A percentile compares a stretch with the other conserved stretches of the same genome.
These are phyloP conservation scores for Ptilorrhoa leucosticta DNA, from an alignment of 2,113 vertebrate species.

Conservation along the genomic window DNA sequence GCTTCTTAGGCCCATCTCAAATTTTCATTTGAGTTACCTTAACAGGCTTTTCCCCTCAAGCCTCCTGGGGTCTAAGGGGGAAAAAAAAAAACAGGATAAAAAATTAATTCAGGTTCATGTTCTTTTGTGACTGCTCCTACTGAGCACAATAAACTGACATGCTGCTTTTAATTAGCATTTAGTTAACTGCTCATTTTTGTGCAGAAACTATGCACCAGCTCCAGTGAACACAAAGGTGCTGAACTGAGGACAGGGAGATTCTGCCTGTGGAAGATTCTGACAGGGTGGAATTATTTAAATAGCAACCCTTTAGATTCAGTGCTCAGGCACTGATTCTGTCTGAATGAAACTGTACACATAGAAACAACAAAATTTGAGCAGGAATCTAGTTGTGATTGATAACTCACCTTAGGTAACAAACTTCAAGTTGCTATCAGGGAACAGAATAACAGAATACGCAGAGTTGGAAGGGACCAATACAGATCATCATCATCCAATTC, in stretches of 20 bases:
- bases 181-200: constrained; percentile 45
- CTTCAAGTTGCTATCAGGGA: not conserved
- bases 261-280: not conserved
- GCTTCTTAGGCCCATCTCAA: not conserved
- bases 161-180: constrained; percentile 65
- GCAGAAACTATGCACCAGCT: not conserved
- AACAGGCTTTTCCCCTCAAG: not conserved
- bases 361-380: not conserved
- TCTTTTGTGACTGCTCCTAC: constrained; percentile 54
- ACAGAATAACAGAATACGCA: not conserved
- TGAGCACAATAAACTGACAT: constrained; percentile 51
- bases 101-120: constrained; percentile 55
- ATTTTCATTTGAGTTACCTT: not conserved
- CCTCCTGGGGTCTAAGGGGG: not conserved
- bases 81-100: not conserved
- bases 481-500: not conserved
- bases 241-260: not conserved
- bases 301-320: not conserved
- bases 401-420: not conserved
- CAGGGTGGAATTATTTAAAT: not conserved
- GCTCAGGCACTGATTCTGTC: not conserved
- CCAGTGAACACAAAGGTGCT: not conserved
- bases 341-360: not conserved
- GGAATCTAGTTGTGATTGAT: not conserved
- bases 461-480: not conserved